A percentile compares a stretch with the other conserved stretches of the same genome.
Evolutionary conservation across 1,140 invertebrate species (phyloP).

Genomic region (Cepaea nemoralis): DNA sequence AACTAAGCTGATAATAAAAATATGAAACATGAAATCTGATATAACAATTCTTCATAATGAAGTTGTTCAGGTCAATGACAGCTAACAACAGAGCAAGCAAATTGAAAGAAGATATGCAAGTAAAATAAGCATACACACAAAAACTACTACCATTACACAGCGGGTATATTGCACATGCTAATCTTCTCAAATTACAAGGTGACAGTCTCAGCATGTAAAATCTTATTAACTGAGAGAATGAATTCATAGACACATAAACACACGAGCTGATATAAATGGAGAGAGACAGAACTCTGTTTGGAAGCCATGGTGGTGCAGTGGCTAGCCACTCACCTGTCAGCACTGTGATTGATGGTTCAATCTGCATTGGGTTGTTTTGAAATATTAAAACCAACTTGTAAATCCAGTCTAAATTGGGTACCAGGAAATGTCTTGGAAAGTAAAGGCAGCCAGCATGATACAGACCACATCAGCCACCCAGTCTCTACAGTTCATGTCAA

Average conservation of each 20-base stretch:
- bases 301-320: too few species aligned
- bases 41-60: not conserved
- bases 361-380: too few species aligned
- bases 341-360: too few species aligned
- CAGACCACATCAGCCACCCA: too few species aligned
- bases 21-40: too few species aligned
- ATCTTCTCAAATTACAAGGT: not conserved
- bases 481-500: too few species aligned
- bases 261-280: not conserved
- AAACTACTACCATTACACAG: not conserved
- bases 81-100: not conserved
- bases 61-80: not conserved
- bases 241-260: not conserved
- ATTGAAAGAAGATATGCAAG: not conserved
- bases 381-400: too few species aligned
- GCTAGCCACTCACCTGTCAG: too few species aligned
- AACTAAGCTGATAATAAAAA: too few species aligned
- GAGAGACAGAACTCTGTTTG: not conserved
- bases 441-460: too few species aligned
- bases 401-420: too few species aligned
- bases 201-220: not conserved
- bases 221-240: not conserved
- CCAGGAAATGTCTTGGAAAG: too few species aligned
- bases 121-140: not conserved
- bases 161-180: not conserved